Base-by-base conservation (phyloP, 2,888 invertebrate species). In the Machimus atricapillus region DNA sequence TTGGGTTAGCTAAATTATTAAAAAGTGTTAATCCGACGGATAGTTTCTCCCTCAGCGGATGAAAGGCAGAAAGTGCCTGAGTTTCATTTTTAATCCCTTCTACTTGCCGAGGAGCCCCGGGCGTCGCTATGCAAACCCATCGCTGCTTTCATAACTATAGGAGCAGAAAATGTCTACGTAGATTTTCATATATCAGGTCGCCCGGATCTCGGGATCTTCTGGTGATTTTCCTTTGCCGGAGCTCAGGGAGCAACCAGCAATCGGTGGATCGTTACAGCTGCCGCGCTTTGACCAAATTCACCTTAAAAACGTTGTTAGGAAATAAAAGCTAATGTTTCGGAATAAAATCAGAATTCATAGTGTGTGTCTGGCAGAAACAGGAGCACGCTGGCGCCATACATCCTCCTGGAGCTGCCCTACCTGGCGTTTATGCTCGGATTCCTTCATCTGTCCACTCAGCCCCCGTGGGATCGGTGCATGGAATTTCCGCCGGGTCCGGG, bases 281-380 rank as follows among this genome's bases (percentile, higher is more conserved):
- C 88, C 87, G 78, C 88, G 87, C 66, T 88, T 87, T 88, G 88
- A 88, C 88, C 88, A 78, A 88, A 87, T 88, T 82, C 85, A 88
- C 88, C 88, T 88, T 88, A 87, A 88, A 88, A 88, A 87, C 88
- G 85, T 87, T 87, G 88, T 88, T 87, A 85, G 87, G 88, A 88
- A 87, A 88, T 88, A 88, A 88, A 88, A 88, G 87, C 87, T 88
- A 88, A 88, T 88, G 88, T 88, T 88, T 88, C 87, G 88, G 88
- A 88, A 88, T 88, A 85, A 88, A 88, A 88, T 88, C 87, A 87
- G 88, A 88, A 88, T 88, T 88, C 88, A 88, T 88, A 87, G 88
- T 81, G 87, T 88, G 88, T 87, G 87, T 86, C 87, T 86, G 88
- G 86, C 87, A 87, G 79, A 82, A 88, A 88, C 86, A 86, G 76